Evolutionary conservation across 2,797 vertebrate species (phyloP), one percentile per base, ranked within the genome.

Genomic region (Rhabdomys pumilio): DNA sequence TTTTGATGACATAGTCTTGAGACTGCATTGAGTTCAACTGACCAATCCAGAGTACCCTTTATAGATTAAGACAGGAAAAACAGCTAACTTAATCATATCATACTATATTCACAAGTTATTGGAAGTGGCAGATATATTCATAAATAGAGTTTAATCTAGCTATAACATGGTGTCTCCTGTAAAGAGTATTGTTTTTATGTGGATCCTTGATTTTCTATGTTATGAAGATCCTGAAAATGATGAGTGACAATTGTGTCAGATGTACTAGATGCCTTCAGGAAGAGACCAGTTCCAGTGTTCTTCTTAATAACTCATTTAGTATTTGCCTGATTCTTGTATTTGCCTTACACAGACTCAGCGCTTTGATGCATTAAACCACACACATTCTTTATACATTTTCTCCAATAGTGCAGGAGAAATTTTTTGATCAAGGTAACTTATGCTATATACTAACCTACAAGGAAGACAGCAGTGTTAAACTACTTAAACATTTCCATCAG

Each of bases 11-110:
- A 61, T 41, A 29, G 7, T 4, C 1, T 24, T 69, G 19, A 38
- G 44, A 75, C 75, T 41, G n/a, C 1, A n/a, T 0, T 38, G 31
- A 22, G 3, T 13, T 24, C n/a, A 65, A 7, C 38, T n/a, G 4
- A n/a, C 14, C 38, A 10, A 47, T 26, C 9, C 75, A 38, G 29
- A 41, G 20, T 29, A 38, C 26, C 47, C 29, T 84, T 77, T n/a
- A 31, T 57, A 57, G 57, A 76, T 93, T 73, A 63, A 83, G 20
- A 19, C 50, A 24, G 31, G 3, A 22, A 69, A 47, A 80, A 57
- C 34, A 72, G 11, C 7, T 76, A 72, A 57, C 53, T 88, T 14
- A 41, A 24, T 19, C 59, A 11, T 44, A 12, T 44, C 29, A 29
- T 82, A 80, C 44, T 38, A 34, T 29, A 61, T 17, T 81, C 34